phyloP scores from a whole-genome alignment of 1,140 invertebrate genomes.

The Papilio helenus region DNA sequence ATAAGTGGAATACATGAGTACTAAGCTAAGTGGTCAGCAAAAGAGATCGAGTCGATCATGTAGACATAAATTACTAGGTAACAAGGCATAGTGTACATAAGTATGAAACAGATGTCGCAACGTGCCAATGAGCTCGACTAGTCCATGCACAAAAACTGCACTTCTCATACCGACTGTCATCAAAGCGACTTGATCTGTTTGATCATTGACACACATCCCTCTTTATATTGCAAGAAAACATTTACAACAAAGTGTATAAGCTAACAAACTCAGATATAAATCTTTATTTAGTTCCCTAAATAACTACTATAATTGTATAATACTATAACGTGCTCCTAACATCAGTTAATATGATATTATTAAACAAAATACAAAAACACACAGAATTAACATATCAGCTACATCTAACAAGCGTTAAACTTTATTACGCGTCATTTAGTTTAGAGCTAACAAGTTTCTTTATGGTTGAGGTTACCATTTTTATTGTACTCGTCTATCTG shows the following conservation, averaged over 20 bases:
- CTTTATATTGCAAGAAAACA: background rate
- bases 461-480: background rate
- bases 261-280: too few species aligned
- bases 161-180: slow-evolving; percentile 1
- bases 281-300: too few species aligned
- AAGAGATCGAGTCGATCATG: too few species aligned
- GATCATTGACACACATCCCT: slow-evolving; percentile 18
- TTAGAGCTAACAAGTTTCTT: slow-evolving; percentile 1
- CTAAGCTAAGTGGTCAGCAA: too few species aligned
- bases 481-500: background rate
- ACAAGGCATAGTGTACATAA: background rate
- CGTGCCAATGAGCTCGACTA: background rate
- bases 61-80: too few species aligned
- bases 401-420: background rate
- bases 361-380: background rate
- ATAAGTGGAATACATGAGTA: too few species aligned
- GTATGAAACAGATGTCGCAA: background rate
- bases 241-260: background rate
- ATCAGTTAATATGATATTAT: background rate
- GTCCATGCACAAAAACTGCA: background rate
- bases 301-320: too few species aligned
- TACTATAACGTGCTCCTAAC: background rate
- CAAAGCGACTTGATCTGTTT: background rate
- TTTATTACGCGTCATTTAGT: background rate
- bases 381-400: background rate